phyloP scores from a whole-genome alignment of 1,140 invertebrate genomes.

The Thaumetopoea pityocampa region DNA sequence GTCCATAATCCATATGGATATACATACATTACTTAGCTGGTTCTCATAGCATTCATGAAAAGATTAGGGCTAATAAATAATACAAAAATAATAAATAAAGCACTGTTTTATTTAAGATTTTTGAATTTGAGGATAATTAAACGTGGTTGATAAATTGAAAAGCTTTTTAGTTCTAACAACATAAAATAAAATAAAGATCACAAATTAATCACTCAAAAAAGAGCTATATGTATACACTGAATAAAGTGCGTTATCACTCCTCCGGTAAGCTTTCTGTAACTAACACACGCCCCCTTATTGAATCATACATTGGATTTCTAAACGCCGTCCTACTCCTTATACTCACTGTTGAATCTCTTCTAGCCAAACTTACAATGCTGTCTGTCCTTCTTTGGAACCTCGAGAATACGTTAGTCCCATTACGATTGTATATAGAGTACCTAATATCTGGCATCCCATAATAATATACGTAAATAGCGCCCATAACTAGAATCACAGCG shows the following conservation, averaged over 20 bases:
- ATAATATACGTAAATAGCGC: slow-evolving; percentile 48
- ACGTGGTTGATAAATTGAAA: too few relatives aligned
- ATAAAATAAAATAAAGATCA: too few relatives aligned
- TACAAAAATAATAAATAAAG: too few relatives aligned
- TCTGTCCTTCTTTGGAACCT: slow-evolving; percentile 54
- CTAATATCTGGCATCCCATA: slow-evolving; percentile 43
- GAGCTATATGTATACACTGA: not conserved
- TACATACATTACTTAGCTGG: too few relatives aligned
- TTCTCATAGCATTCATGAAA: too few relatives aligned
- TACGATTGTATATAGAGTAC: slow-evolving; percentile 23
- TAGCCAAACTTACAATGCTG: slow-evolving; percentile 58
- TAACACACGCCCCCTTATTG: slow-evolving; percentile 44
- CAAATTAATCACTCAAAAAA: not conserved
- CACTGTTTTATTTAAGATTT: too few relatives aligned
- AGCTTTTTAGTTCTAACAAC: too few relatives aligned
- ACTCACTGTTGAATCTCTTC: slow-evolving; percentile 45
- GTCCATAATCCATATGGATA: too few relatives aligned
- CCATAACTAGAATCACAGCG: slow-evolving; percentile 34
- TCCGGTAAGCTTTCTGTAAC: slow-evolving; percentile 30
- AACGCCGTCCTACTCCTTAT: slow-evolving; percentile 38
- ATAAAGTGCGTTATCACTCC: slow-evolving; percentile 14
- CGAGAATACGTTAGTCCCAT: slow-evolving; percentile 29
- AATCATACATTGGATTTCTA: slow-evolving; percentile 62
- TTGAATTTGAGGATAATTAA: too few relatives aligned
- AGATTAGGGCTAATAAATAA: too few relatives aligned